Evolutionary conservation across 2,797 vertebrate species (phyloP), one percentile per base, ranked within the genome.

Genomic region (Limnodromus scolopaceus): DNA sequence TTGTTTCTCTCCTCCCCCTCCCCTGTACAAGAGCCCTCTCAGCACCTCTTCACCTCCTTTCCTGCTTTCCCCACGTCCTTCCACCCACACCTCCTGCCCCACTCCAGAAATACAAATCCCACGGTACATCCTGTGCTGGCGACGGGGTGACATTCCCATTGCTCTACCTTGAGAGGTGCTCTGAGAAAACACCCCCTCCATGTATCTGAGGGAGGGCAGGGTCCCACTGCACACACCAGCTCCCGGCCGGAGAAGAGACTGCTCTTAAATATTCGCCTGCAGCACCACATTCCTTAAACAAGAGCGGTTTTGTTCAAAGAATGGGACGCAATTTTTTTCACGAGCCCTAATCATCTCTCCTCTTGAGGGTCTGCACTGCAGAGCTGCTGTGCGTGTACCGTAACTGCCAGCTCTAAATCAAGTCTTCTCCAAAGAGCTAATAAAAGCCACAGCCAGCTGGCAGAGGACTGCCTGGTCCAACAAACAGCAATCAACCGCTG

Each of bases 81-180:
- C 76, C 34, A 78, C 36, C 30, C 54, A 25, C 34, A 38, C 48
- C 80, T 88, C 69, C 72, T 83, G 78, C 75, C 55, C 30, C 43
- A 20, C 61, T 38, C 48, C 77, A 95, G 86, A 74, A 92, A 93
- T 58, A 70, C 84, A 72, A 48, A 30, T 45, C 86, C 88, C 84
- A 57, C 9, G 74, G 32, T 13, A 32, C 30, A 20, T 15, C 48
- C 34, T 6, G 72, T 41, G 15, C 74, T 88, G 34, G 74, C n/a
- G 49, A 3, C 49, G 64, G 85, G 72, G 54, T 10, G 6, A 66
- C 76, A 5, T 24, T 58, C 70, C 93, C 76, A 5, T 19, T 63
- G 66, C 93, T 96, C 88, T 91, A 94, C 94, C 86, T 94, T 78
- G 49, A 82, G 90, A 88, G 90, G 84, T 63, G 87, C n/a, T 87